phyloP scores from a whole-genome alignment of 2,797 vertebrate genomes.

The Lateolabrax maculatus region DNA sequence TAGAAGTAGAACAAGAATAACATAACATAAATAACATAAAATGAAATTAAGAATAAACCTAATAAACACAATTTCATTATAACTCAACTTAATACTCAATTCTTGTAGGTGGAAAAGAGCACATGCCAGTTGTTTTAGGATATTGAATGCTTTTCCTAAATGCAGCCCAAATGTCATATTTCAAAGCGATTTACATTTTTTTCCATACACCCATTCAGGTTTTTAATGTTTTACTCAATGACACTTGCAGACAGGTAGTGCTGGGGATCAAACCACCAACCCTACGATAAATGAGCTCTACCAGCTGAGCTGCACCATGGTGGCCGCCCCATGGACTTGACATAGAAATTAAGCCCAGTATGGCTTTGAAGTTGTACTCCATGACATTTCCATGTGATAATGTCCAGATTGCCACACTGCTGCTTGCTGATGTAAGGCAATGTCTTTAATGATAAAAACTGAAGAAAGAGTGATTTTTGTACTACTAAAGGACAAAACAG shows the following conservation, averaged over 20 bases:
- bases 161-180: conserved; percentile 11
- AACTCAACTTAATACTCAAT: too few species aligned
- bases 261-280: not conserved
- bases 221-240: not conserved
- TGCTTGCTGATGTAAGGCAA: not conserved
- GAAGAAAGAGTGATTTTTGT: conserved; percentile 1
- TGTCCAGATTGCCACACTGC: not conserved
- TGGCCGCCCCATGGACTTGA: not conserved
- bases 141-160: not conserved
- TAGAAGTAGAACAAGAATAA: too few species aligned
- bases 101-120: conserved; percentile 2
- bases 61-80: too few species aligned
- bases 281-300: not conserved
- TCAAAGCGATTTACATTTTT: too few species aligned
- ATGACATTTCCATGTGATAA: not conserved
- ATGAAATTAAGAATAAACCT: too few species aligned
- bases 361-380: not conserved
- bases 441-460: not conserved
- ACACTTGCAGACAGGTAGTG: not conserved
- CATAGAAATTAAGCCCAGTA: not conserved
- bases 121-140: not conserved
- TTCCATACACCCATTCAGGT: not conserved
- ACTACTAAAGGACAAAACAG: not conserved
- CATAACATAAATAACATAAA: too few species aligned
- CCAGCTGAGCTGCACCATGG: not conserved